These are phyloP conservation scores for Columba guinea DNA, from an alignment of 2,797 vertebrate species.

Conservation along the genomic window DNA sequence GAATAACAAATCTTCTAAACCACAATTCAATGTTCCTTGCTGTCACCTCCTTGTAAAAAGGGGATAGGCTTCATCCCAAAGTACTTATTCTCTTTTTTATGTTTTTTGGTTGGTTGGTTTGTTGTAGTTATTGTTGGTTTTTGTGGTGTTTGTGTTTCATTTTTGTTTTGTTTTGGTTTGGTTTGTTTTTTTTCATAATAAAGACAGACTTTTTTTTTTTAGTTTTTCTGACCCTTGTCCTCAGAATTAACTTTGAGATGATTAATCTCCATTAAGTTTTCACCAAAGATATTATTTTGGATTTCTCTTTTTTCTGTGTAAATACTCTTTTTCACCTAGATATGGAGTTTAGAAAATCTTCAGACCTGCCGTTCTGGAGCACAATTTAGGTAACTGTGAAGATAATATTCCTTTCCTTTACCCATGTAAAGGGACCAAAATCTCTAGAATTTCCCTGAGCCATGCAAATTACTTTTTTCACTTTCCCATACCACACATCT, in stretches of 20 bases:
- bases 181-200: background rate
- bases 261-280: background rate
- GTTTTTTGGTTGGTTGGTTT: background rate
- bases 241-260: background rate
- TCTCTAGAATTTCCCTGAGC: constrained; percentile 30
- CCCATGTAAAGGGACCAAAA: background rate
- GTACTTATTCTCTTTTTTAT: rapidly evolving
- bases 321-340: background rate
- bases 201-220: rapidly evolving
- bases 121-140: no score
- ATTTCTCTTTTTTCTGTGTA: background rate
- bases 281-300: background rate
- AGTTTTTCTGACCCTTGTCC: rapidly evolving
- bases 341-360: background rate
- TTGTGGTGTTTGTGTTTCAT: no score
- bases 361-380: background rate
- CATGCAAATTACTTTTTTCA: constrained; percentile 67
- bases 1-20: background rate
- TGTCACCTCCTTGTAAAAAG: rapidly evolving
- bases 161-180: background rate
- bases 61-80: rapidly evolving
- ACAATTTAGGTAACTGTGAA: background rate
- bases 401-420: background rate
- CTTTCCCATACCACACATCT: constrained; percentile 50
- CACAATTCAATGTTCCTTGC: background rate